These are phyloP conservation scores for Cyprinodon brontotheroides DNA, from an alignment of 2,113 vertebrate species.

Conservation along the genomic window DNA sequence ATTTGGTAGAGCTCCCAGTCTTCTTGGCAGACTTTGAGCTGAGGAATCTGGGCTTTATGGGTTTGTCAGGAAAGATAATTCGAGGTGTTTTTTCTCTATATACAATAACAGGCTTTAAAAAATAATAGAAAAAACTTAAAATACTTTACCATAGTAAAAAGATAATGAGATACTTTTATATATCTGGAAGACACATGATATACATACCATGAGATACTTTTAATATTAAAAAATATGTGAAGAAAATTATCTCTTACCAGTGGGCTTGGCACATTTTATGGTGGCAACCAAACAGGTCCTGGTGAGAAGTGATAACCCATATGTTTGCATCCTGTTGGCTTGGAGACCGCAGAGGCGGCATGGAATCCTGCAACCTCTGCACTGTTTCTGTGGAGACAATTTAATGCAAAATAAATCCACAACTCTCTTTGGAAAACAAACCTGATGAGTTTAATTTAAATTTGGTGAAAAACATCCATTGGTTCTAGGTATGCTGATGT, in stretches of 20 bases:
- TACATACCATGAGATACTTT: too few species aligned
- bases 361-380: not conserved
- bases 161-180: not conserved
- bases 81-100: not conserved
- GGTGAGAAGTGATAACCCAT: conserved; percentile 26
- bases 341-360: conserved; percentile 29
- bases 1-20: conserved; percentile 58
- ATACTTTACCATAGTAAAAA: conserved; percentile 41
- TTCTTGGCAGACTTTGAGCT: conserved; percentile 65
- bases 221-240: too few species aligned
- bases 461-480: too few species aligned
- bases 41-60: conserved; percentile 70
- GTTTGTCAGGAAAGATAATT: conserved; percentile 60
- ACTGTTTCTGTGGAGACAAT: too few species aligned
- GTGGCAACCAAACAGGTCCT: conserved; percentile 32
- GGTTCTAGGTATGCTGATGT: too few species aligned
- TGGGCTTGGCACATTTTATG: conserved; percentile 34
- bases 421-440: too few species aligned
- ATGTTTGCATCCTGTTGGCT: conserved; percentile 60
- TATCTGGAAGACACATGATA: conserved; percentile 29
- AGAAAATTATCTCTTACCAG: conserved; percentile 47
- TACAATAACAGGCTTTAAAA: not conserved
- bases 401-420: too few species aligned
- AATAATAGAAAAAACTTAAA: not conserved
- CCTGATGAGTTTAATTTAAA: too few species aligned